These are phyloP conservation scores for Dugesia japonica DNA, from an alignment of 2,888 invertebrate species.

Conservation along the genomic window DNA sequence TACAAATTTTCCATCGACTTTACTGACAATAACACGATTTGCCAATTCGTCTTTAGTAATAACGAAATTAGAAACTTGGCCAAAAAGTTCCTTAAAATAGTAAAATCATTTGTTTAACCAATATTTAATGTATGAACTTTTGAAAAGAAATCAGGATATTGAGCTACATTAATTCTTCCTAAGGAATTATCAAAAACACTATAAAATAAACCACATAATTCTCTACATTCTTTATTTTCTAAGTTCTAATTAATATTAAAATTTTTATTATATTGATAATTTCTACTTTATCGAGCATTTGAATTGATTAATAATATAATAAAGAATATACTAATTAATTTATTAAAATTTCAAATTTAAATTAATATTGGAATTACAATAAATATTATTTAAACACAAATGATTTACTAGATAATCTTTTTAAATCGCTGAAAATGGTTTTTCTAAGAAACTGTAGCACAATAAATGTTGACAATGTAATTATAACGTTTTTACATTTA, in stretches of 20 bases:
- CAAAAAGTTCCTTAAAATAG: background rate
- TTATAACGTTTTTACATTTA: no score
- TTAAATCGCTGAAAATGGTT: no score
- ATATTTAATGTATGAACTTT: no score
- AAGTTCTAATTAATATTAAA: background rate
- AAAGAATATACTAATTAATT: no score
- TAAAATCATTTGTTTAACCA: background rate
- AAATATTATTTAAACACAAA: no score
- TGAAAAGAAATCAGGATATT: background rate
- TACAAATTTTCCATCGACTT: conserved; percentile 7
- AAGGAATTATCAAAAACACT: background rate
- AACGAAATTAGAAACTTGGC: conserved; percentile 4
- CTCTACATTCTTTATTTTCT: background rate
- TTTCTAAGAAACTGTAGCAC: no score
- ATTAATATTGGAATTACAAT: no score
- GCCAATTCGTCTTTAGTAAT: background rate
- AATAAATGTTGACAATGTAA: no score
- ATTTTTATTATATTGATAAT: background rate
- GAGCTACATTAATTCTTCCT: background rate
- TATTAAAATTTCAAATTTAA: no score
- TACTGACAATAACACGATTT: conserved; percentile 6
- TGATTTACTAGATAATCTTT: no score
- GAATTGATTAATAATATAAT: background rate
- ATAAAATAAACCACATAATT: background rate
- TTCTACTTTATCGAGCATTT: background rate